phyloP scores from a whole-genome alignment of 2,888 invertebrate species.

The Drosophila subquinaria region DNA sequence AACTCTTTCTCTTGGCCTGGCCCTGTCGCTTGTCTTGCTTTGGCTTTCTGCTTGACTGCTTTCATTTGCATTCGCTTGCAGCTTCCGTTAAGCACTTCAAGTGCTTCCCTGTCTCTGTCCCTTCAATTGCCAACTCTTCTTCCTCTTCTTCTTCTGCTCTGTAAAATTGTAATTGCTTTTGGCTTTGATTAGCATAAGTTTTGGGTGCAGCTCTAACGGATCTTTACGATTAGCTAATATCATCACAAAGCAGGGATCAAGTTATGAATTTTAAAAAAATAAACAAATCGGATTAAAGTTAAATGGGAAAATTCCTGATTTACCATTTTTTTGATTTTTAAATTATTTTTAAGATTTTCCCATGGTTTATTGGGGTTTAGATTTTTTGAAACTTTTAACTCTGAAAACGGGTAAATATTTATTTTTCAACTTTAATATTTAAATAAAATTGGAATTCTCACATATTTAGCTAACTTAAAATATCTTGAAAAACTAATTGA shows the following conservation, averaged over 20 bases:
- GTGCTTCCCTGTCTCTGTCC: constrained; percentile 28
- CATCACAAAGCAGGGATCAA: not conserved
- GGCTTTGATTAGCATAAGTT: constrained; percentile 62
- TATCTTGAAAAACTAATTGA: too few species aligned
- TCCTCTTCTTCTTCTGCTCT: not conserved
- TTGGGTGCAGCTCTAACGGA: constrained; percentile 13
- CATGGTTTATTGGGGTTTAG: too few species aligned
- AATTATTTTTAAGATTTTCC: too few species aligned
- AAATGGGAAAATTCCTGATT: not conserved
- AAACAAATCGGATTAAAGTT: not conserved
- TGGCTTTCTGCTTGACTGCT: constrained; percentile 72
- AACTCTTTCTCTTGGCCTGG: constrained; percentile 23
- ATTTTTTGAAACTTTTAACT: too few species aligned
- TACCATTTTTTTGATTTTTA: not conserved
- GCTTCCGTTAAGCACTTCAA: constrained; percentile 56
- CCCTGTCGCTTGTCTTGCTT: constrained; percentile 13
- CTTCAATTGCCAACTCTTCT: not conserved
- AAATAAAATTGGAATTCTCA: too few species aligned
- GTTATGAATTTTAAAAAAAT: not conserved
- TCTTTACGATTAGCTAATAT: not conserved
- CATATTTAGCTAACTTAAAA: too few species aligned
- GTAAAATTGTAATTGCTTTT: constrained; percentile 49
- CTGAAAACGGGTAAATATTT: too few species aligned
- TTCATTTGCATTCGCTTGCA: constrained; percentile 71
- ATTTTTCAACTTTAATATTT: too few species aligned